Conservation (phyloP, 2,797 vertebrate species). For the Scarus forsteni region DNA sequence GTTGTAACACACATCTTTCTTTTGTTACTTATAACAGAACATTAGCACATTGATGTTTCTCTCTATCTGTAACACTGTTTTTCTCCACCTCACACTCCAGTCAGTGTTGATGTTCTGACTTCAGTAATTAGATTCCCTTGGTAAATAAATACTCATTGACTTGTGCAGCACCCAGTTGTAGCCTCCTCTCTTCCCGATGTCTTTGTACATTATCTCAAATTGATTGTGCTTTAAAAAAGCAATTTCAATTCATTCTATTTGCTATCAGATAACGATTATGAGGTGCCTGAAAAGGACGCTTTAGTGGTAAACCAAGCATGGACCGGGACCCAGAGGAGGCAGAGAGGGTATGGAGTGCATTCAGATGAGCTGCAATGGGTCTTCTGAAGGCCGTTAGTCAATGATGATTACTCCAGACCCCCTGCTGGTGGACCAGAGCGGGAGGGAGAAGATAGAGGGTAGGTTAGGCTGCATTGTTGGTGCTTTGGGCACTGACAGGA, state of each 20-base stretch:
- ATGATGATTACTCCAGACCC: constrained; percentile 65
- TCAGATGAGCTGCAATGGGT: constrained; percentile 64
- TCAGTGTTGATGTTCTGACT: constrained; percentile 47
- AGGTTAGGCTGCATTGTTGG: constrained; percentile 46
- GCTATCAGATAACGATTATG: constrained; percentile 80
- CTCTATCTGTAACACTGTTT: constrained; percentile 45
- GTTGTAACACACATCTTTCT: constrained; percentile 40
- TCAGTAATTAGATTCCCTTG: constrained; percentile 74
- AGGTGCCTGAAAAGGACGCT: constrained; percentile 77
- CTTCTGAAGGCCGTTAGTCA: constrained; percentile 69
- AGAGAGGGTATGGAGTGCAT: constrained; percentile 50
- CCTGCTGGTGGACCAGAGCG: constrained; percentile 51
- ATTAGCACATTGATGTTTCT: constrained; percentile 63
- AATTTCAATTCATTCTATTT: constrained; percentile 82
- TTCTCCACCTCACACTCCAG: constrained; percentile 33
- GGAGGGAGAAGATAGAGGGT: constrained; percentile 3
- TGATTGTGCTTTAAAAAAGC: constrained; percentile 83
- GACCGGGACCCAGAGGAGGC: constrained; percentile 54
- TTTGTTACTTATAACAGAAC: constrained; percentile 54
- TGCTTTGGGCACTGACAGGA: constrained; percentile 55
- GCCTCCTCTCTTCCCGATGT: constrained; percentile 65
- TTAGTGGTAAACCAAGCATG: constrained; percentile 80
- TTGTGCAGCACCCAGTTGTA: constrained; percentile 61
- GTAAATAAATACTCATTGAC: constrained; percentile 75
- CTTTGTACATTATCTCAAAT: constrained; percentile 83